Percentiles rank a stretch among this genome's conserved stretches.
Conservation (phyloP, 2,888 invertebrate species). For the Notodonta ziczac region DNA sequence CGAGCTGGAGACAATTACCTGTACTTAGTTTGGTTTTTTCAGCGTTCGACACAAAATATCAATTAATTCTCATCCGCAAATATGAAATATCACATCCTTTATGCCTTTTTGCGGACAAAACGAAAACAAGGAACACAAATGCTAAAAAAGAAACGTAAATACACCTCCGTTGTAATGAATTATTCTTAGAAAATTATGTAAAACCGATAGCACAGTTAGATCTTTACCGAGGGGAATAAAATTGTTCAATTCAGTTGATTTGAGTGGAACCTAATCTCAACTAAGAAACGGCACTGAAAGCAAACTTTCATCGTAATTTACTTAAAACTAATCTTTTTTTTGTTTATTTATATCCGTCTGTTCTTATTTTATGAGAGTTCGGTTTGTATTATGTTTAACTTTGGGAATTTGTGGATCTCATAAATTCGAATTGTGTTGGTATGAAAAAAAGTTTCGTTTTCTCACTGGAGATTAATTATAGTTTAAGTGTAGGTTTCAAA, state of each 20-base stretch:
- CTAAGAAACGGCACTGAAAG: slow-evolving; percentile 30
- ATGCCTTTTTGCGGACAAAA: background rate
- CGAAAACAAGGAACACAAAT: slow-evolving; percentile 16
- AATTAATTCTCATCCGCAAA: too few relatives aligned
- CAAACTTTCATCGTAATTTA: slow-evolving; percentile 35
- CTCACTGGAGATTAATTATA: background rate
- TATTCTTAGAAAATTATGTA: slow-evolving; percentile 39
- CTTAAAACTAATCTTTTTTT: slow-evolving; percentile 21
- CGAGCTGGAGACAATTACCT: too few relatives aligned
- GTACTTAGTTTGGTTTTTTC: too few relatives aligned
- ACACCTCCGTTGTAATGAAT: slow-evolving; percentile 32
- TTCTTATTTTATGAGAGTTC: slow-evolving; percentile 16
- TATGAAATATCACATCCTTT: background rate
- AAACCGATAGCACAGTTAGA: slow-evolving; percentile 30
- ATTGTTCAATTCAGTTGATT: slow-evolving; percentile 42
- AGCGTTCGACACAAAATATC: too few relatives aligned
- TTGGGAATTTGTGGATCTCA: slow-evolving; percentile 13
- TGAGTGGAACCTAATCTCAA: slow-evolving; percentile 41
- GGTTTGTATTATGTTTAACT: slow-evolving; percentile 11
- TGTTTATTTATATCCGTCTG: slow-evolving; percentile 10
- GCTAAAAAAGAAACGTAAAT: slow-evolving; percentile 23
- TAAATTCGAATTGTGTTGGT: slow-evolving; percentile 10
- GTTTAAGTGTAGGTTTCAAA: background rate
- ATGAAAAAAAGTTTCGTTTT: background rate
- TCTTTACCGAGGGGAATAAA: slow-evolving; percentile 27